phyloP scores from a whole-genome alignment of 2,888 invertebrate species.

The Pristionchus arcanus region DNA sequence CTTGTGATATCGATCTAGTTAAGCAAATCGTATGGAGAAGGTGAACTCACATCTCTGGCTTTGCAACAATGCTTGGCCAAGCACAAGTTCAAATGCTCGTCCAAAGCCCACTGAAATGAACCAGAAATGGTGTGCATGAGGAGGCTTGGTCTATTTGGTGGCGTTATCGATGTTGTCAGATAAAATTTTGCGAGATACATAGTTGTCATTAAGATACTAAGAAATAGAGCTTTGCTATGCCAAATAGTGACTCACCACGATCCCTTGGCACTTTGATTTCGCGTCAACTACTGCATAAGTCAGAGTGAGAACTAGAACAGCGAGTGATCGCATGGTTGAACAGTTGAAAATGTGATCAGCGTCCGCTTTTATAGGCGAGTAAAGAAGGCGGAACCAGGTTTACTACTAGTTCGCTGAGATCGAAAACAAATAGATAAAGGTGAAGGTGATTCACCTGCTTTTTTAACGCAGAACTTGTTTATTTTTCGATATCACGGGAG shows the following conservation, averaged over 20 bases:
- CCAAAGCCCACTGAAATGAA: background rate
- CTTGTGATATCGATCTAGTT: too few relatives aligned
- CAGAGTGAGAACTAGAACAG: background rate
- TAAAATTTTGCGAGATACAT: too few relatives aligned
- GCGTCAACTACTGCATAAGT: background rate
- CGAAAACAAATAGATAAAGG: too few relatives aligned
- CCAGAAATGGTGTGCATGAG: too few relatives aligned
- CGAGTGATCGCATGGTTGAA: background rate
- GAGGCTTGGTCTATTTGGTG: too few relatives aligned
- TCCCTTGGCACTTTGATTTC: background rate
- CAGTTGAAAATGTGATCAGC: background rate
- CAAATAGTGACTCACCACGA: background rate
- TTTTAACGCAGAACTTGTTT: too few relatives aligned
- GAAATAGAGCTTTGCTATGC: too few relatives aligned
- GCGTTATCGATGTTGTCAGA: too few relatives aligned
- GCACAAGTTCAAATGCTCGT: constrained; percentile 32
- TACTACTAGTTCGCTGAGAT: background rate
- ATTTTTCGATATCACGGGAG: too few relatives aligned
- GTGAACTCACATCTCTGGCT: constrained; percentile 7
- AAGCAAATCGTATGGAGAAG: too few relatives aligned
- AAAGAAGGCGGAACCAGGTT: constrained; percentile 17
- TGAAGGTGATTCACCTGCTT: too few relatives aligned
- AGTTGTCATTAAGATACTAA: too few relatives aligned
- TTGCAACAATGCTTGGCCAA: constrained; percentile 49
- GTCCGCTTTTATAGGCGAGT: background rate